A percentile compares a stretch with the other conserved stretches of the same genome.
These are phyloP conservation scores for Drosophila bocqueti DNA, from an alignment of 1,140 invertebrate genomes.

Conservation along the genomic window DNA sequence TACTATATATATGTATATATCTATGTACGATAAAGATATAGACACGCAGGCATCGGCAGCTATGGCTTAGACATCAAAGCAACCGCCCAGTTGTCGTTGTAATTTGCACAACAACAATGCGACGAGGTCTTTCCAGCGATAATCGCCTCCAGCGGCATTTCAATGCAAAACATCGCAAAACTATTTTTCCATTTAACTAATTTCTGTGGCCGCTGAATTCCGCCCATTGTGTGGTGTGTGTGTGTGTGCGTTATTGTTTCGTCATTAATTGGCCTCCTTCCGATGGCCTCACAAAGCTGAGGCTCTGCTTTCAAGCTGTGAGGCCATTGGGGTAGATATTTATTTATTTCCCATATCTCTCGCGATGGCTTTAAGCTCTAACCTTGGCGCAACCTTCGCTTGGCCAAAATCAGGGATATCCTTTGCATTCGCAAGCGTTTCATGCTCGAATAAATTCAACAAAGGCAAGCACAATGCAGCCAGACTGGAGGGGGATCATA, in stretches of 20 bases:
- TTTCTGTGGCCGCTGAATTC: constrained; percentile 68
- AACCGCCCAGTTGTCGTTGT: constrained; percentile 49
- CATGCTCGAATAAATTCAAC: constrained; percentile 68
- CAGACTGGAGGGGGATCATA: constrained; percentile 15
- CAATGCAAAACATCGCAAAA: constrained; percentile 77
- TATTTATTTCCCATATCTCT: constrained; percentile 32
- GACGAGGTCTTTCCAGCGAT: constrained; percentile 72
- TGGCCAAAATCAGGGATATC: constrained; percentile 44
- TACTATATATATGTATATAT: not conserved
- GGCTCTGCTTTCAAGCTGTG: constrained; percentile 22
- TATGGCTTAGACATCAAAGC: constrained; percentile 65
- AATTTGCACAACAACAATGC: constrained; percentile 73
- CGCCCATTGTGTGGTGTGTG: constrained; percentile 30
- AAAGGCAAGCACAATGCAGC: constrained; percentile 65
- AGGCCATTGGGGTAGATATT: constrained; percentile 13
- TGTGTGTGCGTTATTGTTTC: constrained; percentile 52
- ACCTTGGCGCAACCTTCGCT: constrained; percentile 71
- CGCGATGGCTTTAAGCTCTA: constrained; percentile 38
- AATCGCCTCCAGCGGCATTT: constrained; percentile 74
- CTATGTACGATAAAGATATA: constrained; percentile 30
- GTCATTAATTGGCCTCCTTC: constrained; percentile 71
- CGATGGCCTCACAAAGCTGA: constrained; percentile 38
- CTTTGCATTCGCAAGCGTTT: constrained; percentile 35
- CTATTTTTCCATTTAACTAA: constrained; percentile 83
- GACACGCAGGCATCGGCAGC: constrained; percentile 39